Evolutionary conservation across 1,140 invertebrate genomes (phyloP).

Genomic region (Caerostris darwini): DNA sequence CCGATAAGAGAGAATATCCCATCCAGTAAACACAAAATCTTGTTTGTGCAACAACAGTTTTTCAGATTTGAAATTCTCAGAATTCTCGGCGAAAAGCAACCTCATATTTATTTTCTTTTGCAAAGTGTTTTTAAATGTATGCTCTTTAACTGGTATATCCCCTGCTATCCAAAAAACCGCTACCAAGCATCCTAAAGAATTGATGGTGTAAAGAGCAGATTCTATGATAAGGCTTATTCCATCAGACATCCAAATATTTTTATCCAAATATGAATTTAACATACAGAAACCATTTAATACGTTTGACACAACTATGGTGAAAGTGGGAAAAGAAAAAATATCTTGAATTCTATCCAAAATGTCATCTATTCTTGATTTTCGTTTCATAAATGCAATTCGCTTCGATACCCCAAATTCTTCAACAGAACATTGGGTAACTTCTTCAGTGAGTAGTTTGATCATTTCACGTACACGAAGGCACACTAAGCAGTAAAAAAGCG

Average conservation of each 20-base stretch:
- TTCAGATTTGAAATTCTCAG: not conserved
- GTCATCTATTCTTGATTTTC: not conserved
- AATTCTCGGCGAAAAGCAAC: not conserved
- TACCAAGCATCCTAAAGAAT: no score
- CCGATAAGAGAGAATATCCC: not conserved
- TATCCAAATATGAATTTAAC: not conserved
- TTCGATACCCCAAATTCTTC: not conserved
- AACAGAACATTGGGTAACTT: not conserved
- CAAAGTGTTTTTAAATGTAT: not conserved
- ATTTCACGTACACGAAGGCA: not conserved
- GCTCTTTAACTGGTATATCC: no score
- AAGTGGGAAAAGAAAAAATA: not conserved
- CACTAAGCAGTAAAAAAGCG: not conserved
- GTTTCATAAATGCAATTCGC: not conserved
- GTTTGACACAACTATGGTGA: not conserved
- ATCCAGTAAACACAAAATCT: not conserved
- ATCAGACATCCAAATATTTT: not conserved
- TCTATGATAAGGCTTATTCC: not conserved
- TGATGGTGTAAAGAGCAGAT: not conserved
- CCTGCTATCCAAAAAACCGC: no score
- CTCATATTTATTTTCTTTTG: not conserved
- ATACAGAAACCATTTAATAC: not conserved
- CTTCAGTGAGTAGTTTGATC: not conserved
- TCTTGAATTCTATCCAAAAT: not conserved
- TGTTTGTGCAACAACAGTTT: not conserved